phyloP scores from a whole-genome alignment of 2,888 invertebrate species.

The Chalcis sispes region DNA sequence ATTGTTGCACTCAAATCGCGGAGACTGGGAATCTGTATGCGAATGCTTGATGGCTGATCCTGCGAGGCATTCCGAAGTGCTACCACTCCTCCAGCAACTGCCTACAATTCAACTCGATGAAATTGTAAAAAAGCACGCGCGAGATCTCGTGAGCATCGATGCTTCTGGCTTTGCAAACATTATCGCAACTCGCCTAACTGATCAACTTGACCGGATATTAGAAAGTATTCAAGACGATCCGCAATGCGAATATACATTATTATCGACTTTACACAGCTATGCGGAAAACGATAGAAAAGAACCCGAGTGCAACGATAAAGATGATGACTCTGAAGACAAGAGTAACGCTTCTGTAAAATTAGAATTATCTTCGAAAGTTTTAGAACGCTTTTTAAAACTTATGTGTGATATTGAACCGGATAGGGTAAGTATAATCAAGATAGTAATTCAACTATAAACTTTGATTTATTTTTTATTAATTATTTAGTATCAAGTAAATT shows the following conservation, averaged over 20 bases:
- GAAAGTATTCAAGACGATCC: slow-evolving; percentile 68
- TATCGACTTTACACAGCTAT: slow-evolving; percentile 63
- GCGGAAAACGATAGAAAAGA: slow-evolving; percentile 66
- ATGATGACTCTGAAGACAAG: slow-evolving; percentile 51
- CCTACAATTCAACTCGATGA: slow-evolving; percentile 64
- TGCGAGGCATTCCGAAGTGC: slow-evolving; percentile 68
- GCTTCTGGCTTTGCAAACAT: slow-evolving; percentile 66
- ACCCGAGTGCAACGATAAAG: slow-evolving; percentile 40
- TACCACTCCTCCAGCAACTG: slow-evolving; percentile 70
- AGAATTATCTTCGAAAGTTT: slow-evolving; percentile 69
- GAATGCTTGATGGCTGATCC: slow-evolving; percentile 70
- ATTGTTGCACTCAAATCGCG: slow-evolving; percentile 70
- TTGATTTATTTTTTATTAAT: neutral
- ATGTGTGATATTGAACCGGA: slow-evolving; percentile 73
- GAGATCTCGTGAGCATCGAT: slow-evolving; percentile 66
- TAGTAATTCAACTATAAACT: too few species aligned
- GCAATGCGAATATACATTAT: slow-evolving; percentile 65
- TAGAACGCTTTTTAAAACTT: slow-evolving; percentile 71
- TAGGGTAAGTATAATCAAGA: slow-evolving; percentile 60
- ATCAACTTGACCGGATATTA: slow-evolving; percentile 69
- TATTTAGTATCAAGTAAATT: slow-evolving; percentile 3
- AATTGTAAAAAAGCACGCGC: slow-evolving; percentile 64
- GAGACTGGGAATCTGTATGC: slow-evolving; percentile 73
- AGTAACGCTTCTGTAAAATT: slow-evolving; percentile 54
- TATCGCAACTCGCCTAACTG: slow-evolving; percentile 69